Evolutionary conservation across 1,140 invertebrate species (phyloP).

Genomic region (Nixonia krombeini): DNA sequence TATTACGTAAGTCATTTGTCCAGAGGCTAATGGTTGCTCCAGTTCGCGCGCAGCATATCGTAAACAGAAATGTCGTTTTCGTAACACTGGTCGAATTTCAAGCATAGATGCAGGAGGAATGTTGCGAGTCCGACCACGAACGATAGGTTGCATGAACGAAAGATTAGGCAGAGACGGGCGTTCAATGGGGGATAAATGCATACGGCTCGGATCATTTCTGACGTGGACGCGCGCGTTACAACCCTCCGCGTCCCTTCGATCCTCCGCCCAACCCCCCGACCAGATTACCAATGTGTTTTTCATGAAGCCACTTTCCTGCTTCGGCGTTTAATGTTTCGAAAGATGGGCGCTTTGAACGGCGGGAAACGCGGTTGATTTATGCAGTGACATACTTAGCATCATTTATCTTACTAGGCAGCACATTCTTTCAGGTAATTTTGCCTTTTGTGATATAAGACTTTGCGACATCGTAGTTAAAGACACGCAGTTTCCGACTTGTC

Average conservation of each 20-base stretch:
- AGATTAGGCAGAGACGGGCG: slow-evolving; percentile 6
- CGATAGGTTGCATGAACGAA: not conserved
- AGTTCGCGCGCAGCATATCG: too few species aligned
- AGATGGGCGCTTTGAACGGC: slow-evolving; percentile 5
- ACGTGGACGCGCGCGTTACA: slow-evolving; percentile 28
- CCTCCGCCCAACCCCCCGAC: slow-evolving; percentile 25
- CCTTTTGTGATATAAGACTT: too few species aligned
- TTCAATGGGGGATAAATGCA: not conserved
- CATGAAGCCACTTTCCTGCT: slow-evolving; percentile 24
- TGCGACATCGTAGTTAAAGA: too few species aligned
- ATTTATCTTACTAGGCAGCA: slow-evolving; percentile 16
- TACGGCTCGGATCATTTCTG: slow-evolving; percentile 10
- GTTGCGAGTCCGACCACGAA: slow-evolving; percentile 42
- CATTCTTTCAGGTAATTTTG: slow-evolving; percentile 8
- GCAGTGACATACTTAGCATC: slow-evolving; percentile 21
- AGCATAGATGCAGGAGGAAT: too few species aligned
- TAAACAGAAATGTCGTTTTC: too few species aligned
- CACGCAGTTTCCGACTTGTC: too few species aligned
- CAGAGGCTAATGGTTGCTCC: too few species aligned
- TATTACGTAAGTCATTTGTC: too few species aligned
- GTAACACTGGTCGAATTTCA: too few species aligned
- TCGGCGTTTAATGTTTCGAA: slow-evolving; percentile 30
- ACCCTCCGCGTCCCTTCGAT: slow-evolving; percentile 19
- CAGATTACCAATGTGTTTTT: slow-evolving; percentile 51
- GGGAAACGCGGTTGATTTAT: slow-evolving; percentile 39